Evolutionary conservation across 2,888 invertebrate species (phyloP).

Genomic region (Drosophila gaucha): DNA sequence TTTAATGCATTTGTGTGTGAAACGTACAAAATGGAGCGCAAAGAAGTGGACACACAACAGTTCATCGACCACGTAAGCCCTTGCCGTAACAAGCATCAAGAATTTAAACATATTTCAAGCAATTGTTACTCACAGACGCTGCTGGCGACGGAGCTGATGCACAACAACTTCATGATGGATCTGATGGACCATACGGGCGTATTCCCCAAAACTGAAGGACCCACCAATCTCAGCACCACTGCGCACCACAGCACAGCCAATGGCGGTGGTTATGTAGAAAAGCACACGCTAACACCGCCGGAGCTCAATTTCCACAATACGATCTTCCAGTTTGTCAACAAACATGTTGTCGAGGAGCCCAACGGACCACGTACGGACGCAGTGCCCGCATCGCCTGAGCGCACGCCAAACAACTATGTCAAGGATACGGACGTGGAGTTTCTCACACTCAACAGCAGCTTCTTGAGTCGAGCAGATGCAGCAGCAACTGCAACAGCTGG

Average conservation of each 20-base stretch:
- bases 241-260: conserved; percentile 12
- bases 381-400: conserved; percentile 25
- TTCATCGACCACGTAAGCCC: conserved; percentile 83
- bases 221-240: conserved; percentile 63
- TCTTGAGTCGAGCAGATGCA: conserved; percentile 36
- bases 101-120: background rate
- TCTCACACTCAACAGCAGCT: conserved; percentile 64
- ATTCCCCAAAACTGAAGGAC: conserved; percentile 57
- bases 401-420: conserved; percentile 18
- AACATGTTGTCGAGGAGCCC: conserved; percentile 51
- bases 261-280: conserved; percentile 21
- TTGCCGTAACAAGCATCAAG: fast-evolving
- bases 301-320: conserved; percentile 80
- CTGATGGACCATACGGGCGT: conserved; percentile 75
- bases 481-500: conserved; percentile 18
- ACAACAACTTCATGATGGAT: conserved; percentile 83
- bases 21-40: conserved; percentile 66
- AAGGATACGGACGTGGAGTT: conserved; percentile 52
- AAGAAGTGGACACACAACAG: conserved; percentile 74
- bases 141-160: conserved; percentile 81
- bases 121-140: conserved; percentile 70
- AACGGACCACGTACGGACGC: conserved; percentile 7
- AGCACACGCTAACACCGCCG: conserved; percentile 66
- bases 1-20: conserved; percentile 57
- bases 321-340: conserved; percentile 79